These are phyloP conservation scores for Eleginops maclovinus DNA, from an alignment of 2,113 vertebrate species.

Conservation along the genomic window DNA sequence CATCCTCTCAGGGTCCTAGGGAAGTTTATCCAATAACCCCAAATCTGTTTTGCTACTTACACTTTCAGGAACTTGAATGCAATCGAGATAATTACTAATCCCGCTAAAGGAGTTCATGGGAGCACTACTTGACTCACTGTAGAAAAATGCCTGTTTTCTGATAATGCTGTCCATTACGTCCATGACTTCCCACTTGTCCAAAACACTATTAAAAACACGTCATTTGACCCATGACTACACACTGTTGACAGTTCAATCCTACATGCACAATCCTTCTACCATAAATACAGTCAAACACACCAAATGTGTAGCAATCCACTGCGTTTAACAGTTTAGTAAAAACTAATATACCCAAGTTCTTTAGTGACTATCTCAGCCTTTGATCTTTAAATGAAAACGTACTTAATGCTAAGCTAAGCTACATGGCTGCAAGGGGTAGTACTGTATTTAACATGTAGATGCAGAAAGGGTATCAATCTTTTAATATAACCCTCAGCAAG, in stretches of 20 bases:
- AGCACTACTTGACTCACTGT: neutral
- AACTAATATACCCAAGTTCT: neutral
- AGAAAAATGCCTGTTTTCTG: neutral
- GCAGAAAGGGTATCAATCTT: neutral
- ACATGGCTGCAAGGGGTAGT: neutral
- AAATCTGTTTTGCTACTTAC: constrained; percentile 59
- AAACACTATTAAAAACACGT: neutral
- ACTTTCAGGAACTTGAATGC: constrained; percentile 47
- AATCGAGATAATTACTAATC: constrained; percentile 32
- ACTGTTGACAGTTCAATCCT: neutral
- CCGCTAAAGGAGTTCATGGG: constrained; percentile 45
- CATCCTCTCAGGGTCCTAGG: constrained; percentile 31
- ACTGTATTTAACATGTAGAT: neutral
- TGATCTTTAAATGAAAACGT: neutral
- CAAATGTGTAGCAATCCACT: neutral
- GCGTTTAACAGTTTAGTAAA: neutral
- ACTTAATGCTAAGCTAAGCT: neutral
- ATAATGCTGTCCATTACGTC: neutral
- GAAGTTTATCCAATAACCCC: constrained; percentile 48
- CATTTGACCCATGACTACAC: neutral
- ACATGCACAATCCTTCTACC: neutral
- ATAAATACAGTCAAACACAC: neutral
- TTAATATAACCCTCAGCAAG: neutral
- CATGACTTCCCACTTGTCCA: neutral
- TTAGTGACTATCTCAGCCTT: neutral